These are phyloP conservation scores for Maconellicoccus hirsutus DNA, from an alignment of 1,140 invertebrate genomes.

Conservation along the genomic window DNA sequence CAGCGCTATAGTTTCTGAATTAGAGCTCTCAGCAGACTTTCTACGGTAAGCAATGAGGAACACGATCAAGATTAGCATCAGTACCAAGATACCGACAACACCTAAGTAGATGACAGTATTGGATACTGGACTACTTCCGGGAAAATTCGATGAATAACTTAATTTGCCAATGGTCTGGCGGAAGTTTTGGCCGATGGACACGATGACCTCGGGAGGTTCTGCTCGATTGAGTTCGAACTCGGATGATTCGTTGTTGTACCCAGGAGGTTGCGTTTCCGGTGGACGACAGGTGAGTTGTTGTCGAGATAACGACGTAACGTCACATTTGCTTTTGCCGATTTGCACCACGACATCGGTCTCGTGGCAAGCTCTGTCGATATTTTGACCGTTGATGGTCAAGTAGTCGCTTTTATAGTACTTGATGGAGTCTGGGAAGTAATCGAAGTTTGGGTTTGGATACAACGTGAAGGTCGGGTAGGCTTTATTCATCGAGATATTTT, in stretches of 20 bases:
- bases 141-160: conserved; percentile 76
- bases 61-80: conserved; percentile 53
- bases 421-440: conserved; percentile 75
- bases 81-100: conserved; percentile 55
- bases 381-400: conserved; percentile 86
- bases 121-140: conserved; percentile 59
- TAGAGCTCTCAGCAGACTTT: conserved; percentile 92
- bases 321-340: conserved; percentile 81
- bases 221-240: conserved; percentile 29
- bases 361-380: conserved; percentile 79
- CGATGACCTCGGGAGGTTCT: conserved; percentile 68
- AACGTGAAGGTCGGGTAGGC: conserved; percentile 59
- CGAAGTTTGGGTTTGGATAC: conserved; percentile 84
- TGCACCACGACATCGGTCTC: conserved; percentile 79
- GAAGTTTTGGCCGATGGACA: conserved; percentile 69
- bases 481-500: conserved; percentile 54
- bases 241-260: no score
- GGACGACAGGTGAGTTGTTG: conserved; percentile 84
- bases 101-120: conserved; percentile 71
- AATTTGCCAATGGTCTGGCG: conserved; percentile 79
- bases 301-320: conserved; percentile 79
- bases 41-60: conserved; percentile 87
- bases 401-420: conserved; percentile 95
- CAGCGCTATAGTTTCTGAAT: no score
- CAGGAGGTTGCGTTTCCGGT: conserved; percentile 56